Evolutionary conservation across 2,797 vertebrate genomes (phyloP).

Genomic region (Rhinoraja longicauda): DNA sequence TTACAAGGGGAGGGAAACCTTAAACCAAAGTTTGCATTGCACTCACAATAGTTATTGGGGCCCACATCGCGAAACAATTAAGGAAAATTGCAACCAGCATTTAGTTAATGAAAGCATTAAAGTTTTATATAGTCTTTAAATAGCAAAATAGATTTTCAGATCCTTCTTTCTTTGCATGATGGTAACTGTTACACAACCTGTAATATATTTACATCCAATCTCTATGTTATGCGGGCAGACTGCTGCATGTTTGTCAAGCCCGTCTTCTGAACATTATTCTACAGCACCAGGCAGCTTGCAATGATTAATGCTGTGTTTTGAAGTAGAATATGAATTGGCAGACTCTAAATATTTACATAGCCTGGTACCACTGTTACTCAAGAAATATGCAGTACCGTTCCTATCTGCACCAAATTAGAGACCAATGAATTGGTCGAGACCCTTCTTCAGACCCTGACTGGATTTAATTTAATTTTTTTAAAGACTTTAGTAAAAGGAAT

Average conservation of each 20-base stretch:
- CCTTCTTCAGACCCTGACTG: too few relatives aligned
- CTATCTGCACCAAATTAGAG: slow-evolving; percentile 15
- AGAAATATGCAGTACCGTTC: slow-evolving; percentile 5
- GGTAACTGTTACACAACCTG: slow-evolving; percentile 13
- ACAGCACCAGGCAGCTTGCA: background rate
- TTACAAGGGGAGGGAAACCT: background rate
- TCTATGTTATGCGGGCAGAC: background rate
- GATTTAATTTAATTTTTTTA: too few relatives aligned
- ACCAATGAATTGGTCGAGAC: too few relatives aligned
- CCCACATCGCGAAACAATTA: slow-evolving; percentile 2
- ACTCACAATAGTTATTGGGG: background rate
- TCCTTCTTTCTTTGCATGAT: background rate
- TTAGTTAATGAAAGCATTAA: slow-evolving; percentile 22
- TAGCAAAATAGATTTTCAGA: background rate
- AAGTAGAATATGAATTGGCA: slow-evolving; percentile 29
- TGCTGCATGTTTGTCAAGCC: slow-evolving; percentile 4
- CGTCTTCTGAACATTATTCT: background rate
- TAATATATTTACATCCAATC: slow-evolving; percentile 1
- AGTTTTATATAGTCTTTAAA: background rate
- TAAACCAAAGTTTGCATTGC: slow-evolving; percentile 12
- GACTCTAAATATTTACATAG: slow-evolving; percentile 3
- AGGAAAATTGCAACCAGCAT: background rate
- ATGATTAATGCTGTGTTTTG: slow-evolving; percentile 11
- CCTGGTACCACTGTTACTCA: background rate
- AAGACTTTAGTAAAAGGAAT: too few relatives aligned